Base-by-base conservation (phyloP, 2,888 invertebrate species). In the Rhingia rostrata region DNA sequence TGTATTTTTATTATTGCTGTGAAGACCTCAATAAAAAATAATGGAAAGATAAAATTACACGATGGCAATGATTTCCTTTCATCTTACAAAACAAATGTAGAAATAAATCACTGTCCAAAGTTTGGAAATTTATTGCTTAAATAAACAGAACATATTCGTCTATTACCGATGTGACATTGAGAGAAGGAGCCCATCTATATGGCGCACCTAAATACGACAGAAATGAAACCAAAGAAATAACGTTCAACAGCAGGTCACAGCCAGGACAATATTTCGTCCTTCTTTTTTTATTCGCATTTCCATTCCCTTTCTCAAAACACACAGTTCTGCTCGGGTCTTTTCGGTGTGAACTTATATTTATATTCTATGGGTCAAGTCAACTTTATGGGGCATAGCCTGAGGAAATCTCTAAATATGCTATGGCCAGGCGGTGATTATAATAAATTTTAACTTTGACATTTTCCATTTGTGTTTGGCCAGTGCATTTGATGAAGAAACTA, bases 31-130 rank as follows among this genome's bases (percentile, higher is more conserved):
- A 14, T 22, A 66, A 12, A 5, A 41, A 41, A 9, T 22, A 3
- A 12, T 2, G 37, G 32, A 32, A 7, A 10, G 43, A 67, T 47
- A 43, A 53, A 45, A n/a, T 35, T 6, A 54, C 10, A 30, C 33
- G 22, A 61, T 14, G 37, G 60, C 58, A 77, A 41, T 58, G 53
- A 64, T 53, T 60, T 54, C 70, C 64, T 30, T 33, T 35, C 45
- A 61, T 41, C 30, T 82, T 60, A 22, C 35, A 72, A 77, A 60
- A 72, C 82, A 82, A 77, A 77, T 72, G 77, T 54, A 61, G 60
- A 77, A 66, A 82, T 82, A 77, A 82, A 82, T 82, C 82, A 82
- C 60, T 82, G 77, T 72, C 77, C 51, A 22, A 77, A 82, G 77
- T 75, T 82, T 66, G 43, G 32, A 54, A 82, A 82, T 77, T 67